Evolutionary conservation across 2,113 vertebrate species (phyloP), one percentile per base, ranked within the genome.

Genomic region (Eclectus roratus): DNA sequence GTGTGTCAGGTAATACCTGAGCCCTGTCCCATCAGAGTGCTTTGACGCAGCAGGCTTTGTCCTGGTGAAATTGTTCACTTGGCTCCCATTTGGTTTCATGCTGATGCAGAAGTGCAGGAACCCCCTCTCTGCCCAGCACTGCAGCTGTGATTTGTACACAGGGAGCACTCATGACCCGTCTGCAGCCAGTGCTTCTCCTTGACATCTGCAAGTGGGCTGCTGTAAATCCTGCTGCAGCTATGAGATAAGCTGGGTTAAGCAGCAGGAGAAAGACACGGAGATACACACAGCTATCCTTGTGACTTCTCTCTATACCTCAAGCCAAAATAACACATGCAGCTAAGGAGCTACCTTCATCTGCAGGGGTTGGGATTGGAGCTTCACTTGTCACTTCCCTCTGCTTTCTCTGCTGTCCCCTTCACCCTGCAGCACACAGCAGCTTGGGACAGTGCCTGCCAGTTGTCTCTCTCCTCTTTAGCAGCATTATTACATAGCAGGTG

Each of bases 31-130:
- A 31, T 17, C n/a, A 25, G 6, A 8, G 6, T 7, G 5, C 18
- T 41, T 3, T 24, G 37, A 25, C 53, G 49, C 56, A 68, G 58
- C 44, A 39, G 39, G 12, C 41, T 61, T 65, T 39, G 18, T 61
- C n/a, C 70, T 46, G 35, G 11, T 52, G 12, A 24, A 69, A 84
- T 24, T 24, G 17, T 23, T 80, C 7, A 1, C n/a, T 61, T 43
- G 44, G 11, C 21, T 23, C 25, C 20, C 20, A 2, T 39, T 29
- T 50, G 39, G 24, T 49, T 90, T 63, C 35, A 9, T 1, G 5
- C 53, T 0, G 0, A 33, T 17, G 35, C 14, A 6, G 16, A 49
- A 58, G 64, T 1, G 2, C 46, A 61, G 47, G 80, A 80, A 13
- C 16, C 7, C 17, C 4, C 8, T 9, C 52, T 52, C 24, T 17